Percentiles rank a stretch among this genome's conserved stretches.
phyloP scores from a whole-genome alignment of 1,140 invertebrate species.

The Drosophila pandora region DNA sequence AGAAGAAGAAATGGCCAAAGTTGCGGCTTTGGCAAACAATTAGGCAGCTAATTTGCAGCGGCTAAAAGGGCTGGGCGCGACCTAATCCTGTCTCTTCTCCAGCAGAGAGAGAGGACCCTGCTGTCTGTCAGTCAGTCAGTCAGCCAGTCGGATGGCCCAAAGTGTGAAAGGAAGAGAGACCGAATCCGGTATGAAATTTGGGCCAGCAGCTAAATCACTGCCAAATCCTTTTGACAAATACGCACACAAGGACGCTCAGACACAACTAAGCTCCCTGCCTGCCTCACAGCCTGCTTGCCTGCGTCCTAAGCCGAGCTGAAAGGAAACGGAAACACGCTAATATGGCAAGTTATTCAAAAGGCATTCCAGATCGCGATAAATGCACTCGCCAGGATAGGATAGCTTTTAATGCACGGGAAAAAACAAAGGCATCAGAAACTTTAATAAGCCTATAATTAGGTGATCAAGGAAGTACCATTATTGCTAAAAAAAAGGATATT shows the following conservation, averaged over 20 bases:
- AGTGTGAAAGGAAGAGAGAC: not conserved
- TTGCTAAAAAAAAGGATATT: no score
- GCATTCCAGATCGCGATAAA: slow-evolving; percentile 72
- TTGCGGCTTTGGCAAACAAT: slow-evolving; percentile 82
- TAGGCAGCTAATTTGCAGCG: slow-evolving; percentile 79
- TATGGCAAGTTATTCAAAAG: slow-evolving; percentile 82
- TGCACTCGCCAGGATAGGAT: slow-evolving; percentile 52
- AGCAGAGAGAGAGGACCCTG: not conserved
- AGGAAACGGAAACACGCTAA: slow-evolving; percentile 67
- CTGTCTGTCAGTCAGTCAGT: slow-evolving; percentile 51
- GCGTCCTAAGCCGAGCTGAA: slow-evolving; percentile 30
- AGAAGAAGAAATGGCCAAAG: slow-evolving; percentile 67
- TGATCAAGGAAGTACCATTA: no score
- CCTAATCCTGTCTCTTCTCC: slow-evolving; percentile 64
- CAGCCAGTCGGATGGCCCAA: slow-evolving; percentile 20
- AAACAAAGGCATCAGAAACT: no score
- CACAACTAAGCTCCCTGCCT: slow-evolving; percentile 34
- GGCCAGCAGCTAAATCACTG: slow-evolving; percentile 71
- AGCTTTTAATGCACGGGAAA: not conserved
- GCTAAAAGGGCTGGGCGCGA: slow-evolving; percentile 44
- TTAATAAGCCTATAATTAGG: no score
- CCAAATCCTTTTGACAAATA: slow-evolving; percentile 81
- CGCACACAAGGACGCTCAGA: slow-evolving; percentile 58
- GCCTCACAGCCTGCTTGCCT: slow-evolving; percentile 22
- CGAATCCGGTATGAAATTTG: slow-evolving; percentile 62